Percentiles rank a stretch among this genome's conserved stretches.
phyloP scores from a whole-genome alignment of 35 echinoderm and acorn worm genomes.

The Patiria miniata region DNA sequence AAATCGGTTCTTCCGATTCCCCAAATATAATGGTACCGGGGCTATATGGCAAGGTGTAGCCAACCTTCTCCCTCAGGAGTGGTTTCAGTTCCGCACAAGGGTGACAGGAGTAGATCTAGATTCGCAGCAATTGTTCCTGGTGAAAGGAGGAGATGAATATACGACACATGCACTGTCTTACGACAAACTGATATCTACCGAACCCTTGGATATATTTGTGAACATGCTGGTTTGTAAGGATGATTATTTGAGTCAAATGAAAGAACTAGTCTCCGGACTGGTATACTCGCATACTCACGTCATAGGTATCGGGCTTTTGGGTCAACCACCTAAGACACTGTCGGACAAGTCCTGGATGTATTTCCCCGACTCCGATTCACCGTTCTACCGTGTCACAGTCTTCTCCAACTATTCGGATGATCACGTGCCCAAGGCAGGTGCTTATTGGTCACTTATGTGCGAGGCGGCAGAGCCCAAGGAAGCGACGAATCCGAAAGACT shows the following conservation, averaged over 20 bases:
- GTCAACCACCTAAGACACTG: slow-evolving; percentile 27
- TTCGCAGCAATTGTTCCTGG: not conserved
- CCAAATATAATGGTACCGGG: slow-evolving; percentile 41
- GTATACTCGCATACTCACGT: slow-evolving; percentile 49
- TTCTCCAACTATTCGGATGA: too few relatives aligned
- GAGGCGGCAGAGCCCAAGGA: too few relatives aligned
- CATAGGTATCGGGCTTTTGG: slow-evolving; percentile 32
- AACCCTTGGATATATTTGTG: not conserved
- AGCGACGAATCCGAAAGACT: too few relatives aligned
- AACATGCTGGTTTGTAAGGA: not conserved
- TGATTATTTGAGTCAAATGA: not conserved
- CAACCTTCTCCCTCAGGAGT: not conserved
- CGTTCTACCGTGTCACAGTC: slow-evolving; percentile 50
- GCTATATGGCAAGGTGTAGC: slow-evolving; percentile 45
- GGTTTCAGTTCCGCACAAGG: slow-evolving; percentile 37
- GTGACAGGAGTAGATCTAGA: not conserved
- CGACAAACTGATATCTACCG: not conserved
- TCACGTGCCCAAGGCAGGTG: too few relatives aligned
- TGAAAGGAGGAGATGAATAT: not conserved
- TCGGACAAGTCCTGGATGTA: too few relatives aligned
- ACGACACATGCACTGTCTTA: not conserved
- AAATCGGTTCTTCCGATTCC: slow-evolving; percentile 36
- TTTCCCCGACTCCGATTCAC: slow-evolving; percentile 50
- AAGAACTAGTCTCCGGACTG: slow-evolving; percentile 3
- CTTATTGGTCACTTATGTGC: too few relatives aligned